Evolutionary conservation across 2,113 vertebrate genomes (phyloP).

Genomic region (Alouatta palliata): DNA sequence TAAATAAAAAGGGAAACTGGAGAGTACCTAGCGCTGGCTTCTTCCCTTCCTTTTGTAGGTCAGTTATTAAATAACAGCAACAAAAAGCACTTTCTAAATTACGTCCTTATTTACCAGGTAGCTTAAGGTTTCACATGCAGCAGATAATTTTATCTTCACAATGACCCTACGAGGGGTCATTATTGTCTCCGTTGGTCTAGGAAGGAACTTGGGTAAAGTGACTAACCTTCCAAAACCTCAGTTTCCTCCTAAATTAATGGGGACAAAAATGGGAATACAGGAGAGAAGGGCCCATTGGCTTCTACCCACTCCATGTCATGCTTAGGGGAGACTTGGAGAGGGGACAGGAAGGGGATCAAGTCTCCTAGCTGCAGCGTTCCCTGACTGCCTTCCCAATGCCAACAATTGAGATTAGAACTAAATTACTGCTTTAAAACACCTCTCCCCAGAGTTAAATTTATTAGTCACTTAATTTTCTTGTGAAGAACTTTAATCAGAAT

Average conservation of each 20-base stretch:
- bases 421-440: conserved; percentile 48
- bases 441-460: conserved; percentile 16
- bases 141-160: conserved; percentile 10
- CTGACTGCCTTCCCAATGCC: background rate
- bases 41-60: background rate
- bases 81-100: background rate
- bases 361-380: background rate
- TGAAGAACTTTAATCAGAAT: conserved; percentile 30
- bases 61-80: conserved; percentile 9
- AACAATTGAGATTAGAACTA: conserved; percentile 6
- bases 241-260: conserved; percentile 33
- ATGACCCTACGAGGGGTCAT: background rate
- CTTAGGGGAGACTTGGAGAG: background rate
- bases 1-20: background rate
- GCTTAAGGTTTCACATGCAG: background rate
- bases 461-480: conserved; percentile 27
- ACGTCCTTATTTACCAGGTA: background rate
- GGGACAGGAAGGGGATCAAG: background rate
- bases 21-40: background rate
- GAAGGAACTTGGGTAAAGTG: background rate
- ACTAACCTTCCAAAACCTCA: background rate
- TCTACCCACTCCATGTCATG: background rate
- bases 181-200: background rate
- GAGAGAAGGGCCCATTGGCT: background rate
- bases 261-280: background rate